Conservation (phyloP, 2,113 vertebrate genomes). For the Turnix velox region DNA sequence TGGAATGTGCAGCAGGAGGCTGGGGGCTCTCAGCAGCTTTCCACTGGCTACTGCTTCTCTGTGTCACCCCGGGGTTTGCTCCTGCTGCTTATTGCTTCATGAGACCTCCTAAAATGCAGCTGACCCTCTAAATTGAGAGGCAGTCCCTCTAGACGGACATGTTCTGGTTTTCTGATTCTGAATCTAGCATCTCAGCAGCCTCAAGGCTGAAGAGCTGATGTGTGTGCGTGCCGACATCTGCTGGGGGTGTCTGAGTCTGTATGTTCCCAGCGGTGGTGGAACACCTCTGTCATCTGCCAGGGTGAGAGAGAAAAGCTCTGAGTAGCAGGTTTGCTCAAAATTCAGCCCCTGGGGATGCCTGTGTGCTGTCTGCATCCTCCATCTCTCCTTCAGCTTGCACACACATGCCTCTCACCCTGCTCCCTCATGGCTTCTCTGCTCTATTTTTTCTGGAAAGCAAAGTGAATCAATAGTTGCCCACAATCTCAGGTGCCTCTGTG, state of each 20-base stretch:
- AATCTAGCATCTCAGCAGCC: neutral
- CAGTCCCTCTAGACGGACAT: neutral
- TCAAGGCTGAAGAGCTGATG: neutral
- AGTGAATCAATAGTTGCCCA: neutral
- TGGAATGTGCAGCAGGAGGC: neutral
- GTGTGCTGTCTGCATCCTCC: neutral
- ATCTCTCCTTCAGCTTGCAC: neutral
- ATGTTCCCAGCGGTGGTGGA: accelerated
- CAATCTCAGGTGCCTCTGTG: accelerated
- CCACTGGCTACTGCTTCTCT: neutral
- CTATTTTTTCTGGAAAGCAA: neutral
- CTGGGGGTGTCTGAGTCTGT: accelerated
- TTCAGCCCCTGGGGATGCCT: neutral
- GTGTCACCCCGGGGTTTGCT: neutral
- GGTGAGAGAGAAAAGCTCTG: neutral
- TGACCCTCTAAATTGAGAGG: neutral
- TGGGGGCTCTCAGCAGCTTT: accelerated
- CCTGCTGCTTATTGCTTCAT: neutral
- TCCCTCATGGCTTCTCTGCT: neutral
- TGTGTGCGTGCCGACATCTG: neutral
- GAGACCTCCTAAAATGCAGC: neutral
- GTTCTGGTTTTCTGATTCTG: neutral
- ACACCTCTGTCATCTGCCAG: neutral
- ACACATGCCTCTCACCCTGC: accelerated
- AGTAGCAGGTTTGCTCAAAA: neutral